A percentile compares a stretch with the other conserved stretches of the same genome.
These are phyloP conservation scores for Calephelis nemesis DNA, from an alignment of 1,140 invertebrate species.

Conservation along the genomic window DNA sequence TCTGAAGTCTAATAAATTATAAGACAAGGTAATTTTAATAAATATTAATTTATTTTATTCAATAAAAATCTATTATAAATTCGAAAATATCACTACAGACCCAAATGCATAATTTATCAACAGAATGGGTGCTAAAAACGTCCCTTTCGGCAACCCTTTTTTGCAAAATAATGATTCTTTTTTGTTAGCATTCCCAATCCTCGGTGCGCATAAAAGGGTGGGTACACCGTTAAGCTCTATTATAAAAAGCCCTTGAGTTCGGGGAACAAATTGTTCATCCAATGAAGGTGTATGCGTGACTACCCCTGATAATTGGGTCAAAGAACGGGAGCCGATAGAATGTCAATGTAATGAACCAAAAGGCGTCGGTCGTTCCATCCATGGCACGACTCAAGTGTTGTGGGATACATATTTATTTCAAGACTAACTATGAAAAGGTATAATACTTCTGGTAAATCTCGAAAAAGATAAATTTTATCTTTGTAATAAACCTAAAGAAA, in stretches of 20 bases:
- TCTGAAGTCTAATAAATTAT: neutral
- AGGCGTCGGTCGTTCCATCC: constrained; percentile 6
- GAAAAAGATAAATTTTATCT: no score
- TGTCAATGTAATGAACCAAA: constrained; percentile 16
- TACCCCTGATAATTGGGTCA: constrained; percentile 32
- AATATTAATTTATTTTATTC: no score
- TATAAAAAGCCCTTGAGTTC: constrained; percentile 19
- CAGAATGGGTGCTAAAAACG: constrained; percentile 12
- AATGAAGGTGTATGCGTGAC: constrained; percentile 26
- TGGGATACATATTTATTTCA: constrained; percentile 13
- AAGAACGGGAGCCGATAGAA: constrained; percentile 18
- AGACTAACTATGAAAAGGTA: neutral
- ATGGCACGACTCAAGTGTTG: constrained; percentile 14
- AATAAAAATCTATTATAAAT: neutral
- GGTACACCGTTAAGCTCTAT: constrained; percentile 18
- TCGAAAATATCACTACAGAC: neutral
- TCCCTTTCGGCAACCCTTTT: constrained; percentile 17
- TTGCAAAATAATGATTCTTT: constrained; percentile 18
- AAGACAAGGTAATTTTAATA: neutral
- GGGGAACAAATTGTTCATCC: constrained; percentile 27
- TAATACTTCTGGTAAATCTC: no score
- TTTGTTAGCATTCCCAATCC: constrained; percentile 13
- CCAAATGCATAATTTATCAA: constrained; percentile 10
- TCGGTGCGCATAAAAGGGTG: constrained; percentile 14
- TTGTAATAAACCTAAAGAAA: no score